Evolutionary conservation across 2,113 vertebrate genomes (phyloP).

Genomic region (Phylloscopus trochilus): DNA sequence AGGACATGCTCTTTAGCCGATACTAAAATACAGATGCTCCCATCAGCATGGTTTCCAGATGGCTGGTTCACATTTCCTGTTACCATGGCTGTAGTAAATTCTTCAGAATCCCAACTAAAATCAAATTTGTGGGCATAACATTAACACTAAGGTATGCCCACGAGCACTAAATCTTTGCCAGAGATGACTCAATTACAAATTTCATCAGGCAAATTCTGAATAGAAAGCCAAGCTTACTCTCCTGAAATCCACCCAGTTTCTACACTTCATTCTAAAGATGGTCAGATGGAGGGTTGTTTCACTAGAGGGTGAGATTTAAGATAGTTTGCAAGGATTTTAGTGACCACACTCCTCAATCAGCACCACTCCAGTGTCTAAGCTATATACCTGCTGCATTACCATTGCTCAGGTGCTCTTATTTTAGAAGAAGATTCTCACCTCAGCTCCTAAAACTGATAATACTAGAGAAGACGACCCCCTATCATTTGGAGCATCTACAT

Average conservation of each 20-base stretch:
- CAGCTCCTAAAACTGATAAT: fast-evolving
- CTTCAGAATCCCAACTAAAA: not conserved
- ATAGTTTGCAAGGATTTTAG: not conserved
- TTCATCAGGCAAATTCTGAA: not conserved
- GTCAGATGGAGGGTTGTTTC: not conserved
- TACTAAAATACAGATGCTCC: not conserved
- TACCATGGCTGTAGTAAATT: not conserved
- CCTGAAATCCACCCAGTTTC: not conserved
- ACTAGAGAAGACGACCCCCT: not conserved
- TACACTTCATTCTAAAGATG: not conserved
- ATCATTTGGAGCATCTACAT: not conserved
- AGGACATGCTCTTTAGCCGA: not conserved
- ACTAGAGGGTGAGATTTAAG: not conserved
- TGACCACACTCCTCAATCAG: not conserved
- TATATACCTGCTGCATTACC: not conserved
- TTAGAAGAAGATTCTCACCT: not conserved
- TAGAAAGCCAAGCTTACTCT: not conserved
- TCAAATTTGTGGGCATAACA: not conserved
- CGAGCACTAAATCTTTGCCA: not conserved
- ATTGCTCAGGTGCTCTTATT: not conserved
- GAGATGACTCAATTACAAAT: not conserved
- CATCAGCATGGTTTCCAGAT: not conserved
- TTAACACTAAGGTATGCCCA: not conserved
- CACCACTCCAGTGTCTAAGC: not conserved
- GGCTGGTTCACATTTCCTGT: not conserved